Evolutionary conservation across 2,113 vertebrate species (phyloP).

Genomic region (Capreolus pygargus): DNA sequence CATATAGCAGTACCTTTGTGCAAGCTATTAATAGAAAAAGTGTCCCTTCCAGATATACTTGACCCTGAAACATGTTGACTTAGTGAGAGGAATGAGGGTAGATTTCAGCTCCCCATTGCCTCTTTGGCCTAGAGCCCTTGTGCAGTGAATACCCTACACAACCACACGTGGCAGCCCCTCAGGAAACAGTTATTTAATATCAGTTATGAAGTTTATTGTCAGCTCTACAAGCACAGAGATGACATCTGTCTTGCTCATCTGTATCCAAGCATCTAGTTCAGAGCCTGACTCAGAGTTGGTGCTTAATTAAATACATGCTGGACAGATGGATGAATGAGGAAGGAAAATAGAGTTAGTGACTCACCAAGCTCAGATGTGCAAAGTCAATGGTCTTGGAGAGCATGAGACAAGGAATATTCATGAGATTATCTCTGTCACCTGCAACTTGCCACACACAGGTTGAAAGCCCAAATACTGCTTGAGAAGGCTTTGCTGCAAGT

Average conservation of each 20-base stretch:
- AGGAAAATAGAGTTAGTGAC: not conserved
- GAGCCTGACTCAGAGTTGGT: not conserved
- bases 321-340: constrained; percentile 17
- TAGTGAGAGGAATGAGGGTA: not conserved
- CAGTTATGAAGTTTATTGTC: not conserved
- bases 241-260: not conserved
- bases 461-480: not conserved
- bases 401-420: fast-evolving
- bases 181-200: not conserved
- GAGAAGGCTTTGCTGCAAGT: not conserved
- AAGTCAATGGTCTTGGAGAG: not conserved
- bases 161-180: not conserved
- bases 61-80: not conserved
- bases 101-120: not conserved
- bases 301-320: not conserved
- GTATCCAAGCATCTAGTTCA: not conserved
- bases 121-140: not conserved
- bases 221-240: not conserved
- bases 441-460: not conserved
- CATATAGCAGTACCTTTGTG: not conserved
- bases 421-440: not conserved
- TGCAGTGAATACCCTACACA: not conserved
- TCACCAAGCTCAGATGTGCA: not conserved
- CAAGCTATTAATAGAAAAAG: not conserved
- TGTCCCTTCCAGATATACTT: not conserved